Evolutionary conservation across 2,797 vertebrate species (phyloP).

Genomic region (Sciaenops ocellatus): DNA sequence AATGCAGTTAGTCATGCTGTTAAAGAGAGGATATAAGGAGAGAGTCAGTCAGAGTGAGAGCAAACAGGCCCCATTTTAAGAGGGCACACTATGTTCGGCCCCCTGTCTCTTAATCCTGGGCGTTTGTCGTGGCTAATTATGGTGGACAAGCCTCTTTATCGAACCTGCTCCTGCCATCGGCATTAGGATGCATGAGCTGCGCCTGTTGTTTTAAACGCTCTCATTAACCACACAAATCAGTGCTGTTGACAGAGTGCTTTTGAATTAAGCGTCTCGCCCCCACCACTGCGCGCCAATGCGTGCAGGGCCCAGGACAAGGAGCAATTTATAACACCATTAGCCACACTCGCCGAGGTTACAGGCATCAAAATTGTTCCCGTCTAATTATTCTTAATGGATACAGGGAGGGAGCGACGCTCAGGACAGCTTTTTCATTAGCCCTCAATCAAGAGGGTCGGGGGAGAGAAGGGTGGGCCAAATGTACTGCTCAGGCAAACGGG

Average conservation of each 20-base stretch:
- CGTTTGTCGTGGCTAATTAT: slow-evolving; percentile 98
- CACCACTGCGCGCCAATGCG: slow-evolving; percentile 80
- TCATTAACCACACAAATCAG: slow-evolving; percentile 99
- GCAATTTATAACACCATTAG: slow-evolving; percentile 99
- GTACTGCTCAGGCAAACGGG: slow-evolving; percentile 92
- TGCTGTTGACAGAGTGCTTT: slow-evolving; percentile 99
- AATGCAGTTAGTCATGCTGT: slow-evolving; percentile 48
- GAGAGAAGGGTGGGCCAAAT: slow-evolving; percentile 90
- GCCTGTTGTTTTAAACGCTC: slow-evolving; percentile 99
- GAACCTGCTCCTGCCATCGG: slow-evolving; percentile 97
- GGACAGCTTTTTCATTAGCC: slow-evolving; percentile 99
- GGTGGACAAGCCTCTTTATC: slow-evolving; percentile 99
- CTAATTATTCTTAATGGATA: slow-evolving; percentile 99
- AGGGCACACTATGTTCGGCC: slow-evolving; percentile 65
- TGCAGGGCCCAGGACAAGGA: slow-evolving; percentile 99
- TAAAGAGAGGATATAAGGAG: slow-evolving; percentile 9
- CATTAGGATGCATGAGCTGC: slow-evolving; percentile 99
- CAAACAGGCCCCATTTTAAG: slow-evolving; percentile 72
- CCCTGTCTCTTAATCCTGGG: slow-evolving; percentile 89
- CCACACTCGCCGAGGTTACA: slow-evolving; percentile 99
- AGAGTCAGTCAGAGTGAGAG: slow-evolving; percentile 36
- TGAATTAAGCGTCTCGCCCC: slow-evolving; percentile 99
- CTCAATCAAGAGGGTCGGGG: slow-evolving; percentile 97
- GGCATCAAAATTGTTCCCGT: slow-evolving; percentile 99
- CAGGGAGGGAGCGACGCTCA: slow-evolving; percentile 98